These are phyloP conservation scores for Nephotettix cincticeps DNA, from an alignment of 1,140 invertebrate genomes.

Conservation along the genomic window DNA sequence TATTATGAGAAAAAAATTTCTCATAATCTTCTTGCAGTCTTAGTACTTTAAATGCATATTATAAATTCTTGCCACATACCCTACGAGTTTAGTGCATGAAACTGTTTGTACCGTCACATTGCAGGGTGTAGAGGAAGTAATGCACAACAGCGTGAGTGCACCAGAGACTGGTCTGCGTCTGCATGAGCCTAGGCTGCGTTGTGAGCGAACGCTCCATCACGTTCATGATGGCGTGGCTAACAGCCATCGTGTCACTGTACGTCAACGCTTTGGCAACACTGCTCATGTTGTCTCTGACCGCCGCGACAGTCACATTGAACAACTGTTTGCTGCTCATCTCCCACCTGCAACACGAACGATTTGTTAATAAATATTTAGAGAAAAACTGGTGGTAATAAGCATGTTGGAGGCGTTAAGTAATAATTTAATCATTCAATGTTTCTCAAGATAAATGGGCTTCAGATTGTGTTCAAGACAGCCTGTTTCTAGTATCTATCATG, in stretches of 20 bases:
- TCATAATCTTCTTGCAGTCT: too few species aligned
- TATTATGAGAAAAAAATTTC: too few species aligned
- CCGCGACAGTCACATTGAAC: not conserved
- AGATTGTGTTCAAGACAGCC: too few species aligned
- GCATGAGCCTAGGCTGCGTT: not conserved
- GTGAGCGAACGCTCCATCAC: not conserved
- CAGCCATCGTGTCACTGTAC: not conserved
- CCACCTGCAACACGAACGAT: constrained; percentile 35
- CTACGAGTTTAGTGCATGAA: too few species aligned
- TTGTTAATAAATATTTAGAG: constrained; percentile 2
- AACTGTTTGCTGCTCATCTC: constrained; percentile 33
- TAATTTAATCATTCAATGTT: too few species aligned
- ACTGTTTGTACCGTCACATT: constrained; percentile 3
- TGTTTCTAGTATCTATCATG: too few species aligned
- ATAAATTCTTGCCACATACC: too few species aligned
- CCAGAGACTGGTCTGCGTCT: constrained; percentile 7
- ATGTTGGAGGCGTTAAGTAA: too few species aligned
- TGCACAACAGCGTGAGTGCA: constrained; percentile 9
- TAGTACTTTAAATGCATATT: too few species aligned
- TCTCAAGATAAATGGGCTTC: too few species aligned
- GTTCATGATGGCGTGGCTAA: not conserved
- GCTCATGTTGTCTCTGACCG: constrained; percentile 11
- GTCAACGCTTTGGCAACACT: constrained; percentile 15
- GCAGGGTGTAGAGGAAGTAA: constrained; percentile 6
- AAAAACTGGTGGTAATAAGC: too few species aligned